A percentile compares a stretch with the other conserved stretches of the same genome.
phyloP scores from a whole-genome alignment of 1,140 invertebrate species.

The Steinernema feltiae region DNA sequence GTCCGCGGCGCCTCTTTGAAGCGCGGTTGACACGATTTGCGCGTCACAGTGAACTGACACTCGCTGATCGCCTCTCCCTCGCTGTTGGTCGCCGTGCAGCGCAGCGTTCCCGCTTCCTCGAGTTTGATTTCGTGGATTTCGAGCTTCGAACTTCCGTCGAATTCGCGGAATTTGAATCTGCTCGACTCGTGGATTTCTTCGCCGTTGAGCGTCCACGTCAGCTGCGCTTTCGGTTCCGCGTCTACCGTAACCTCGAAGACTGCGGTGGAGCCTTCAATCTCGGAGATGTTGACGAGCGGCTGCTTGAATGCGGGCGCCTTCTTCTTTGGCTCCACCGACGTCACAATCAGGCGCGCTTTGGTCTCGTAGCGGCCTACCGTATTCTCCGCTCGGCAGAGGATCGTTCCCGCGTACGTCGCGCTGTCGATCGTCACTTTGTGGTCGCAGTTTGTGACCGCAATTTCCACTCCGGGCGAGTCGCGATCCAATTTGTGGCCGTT shows the following conservation, averaged over 20 bases:
- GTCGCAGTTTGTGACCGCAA: conserved; percentile 44
- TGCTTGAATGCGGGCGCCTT: conserved; percentile 52
- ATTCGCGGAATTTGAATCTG: conserved; percentile 48
- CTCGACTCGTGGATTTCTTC: conserved; percentile 36
- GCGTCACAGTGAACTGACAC: conserved; percentile 44
- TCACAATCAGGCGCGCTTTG: conserved; percentile 51
- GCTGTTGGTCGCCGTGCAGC: conserved; percentile 44
- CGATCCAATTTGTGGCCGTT: conserved; percentile 46
- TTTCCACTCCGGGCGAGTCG: conserved; percentile 44
- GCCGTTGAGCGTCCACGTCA: conserved; percentile 53
- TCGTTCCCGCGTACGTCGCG: conserved; percentile 47
- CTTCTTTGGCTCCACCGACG: conserved; percentile 52
- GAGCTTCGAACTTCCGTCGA: conserved; percentile 52
- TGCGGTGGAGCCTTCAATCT: conserved; percentile 48
- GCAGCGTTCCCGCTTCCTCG: conserved; percentile 42
- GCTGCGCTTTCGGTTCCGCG: conserved; percentile 47
- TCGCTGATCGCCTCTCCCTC: conserved; percentile 43
- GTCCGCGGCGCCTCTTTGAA: conserved; percentile 42
- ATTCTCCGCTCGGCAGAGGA: conserved; percentile 54
- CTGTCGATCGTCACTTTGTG: conserved; percentile 55
- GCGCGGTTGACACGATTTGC: conserved; percentile 36
- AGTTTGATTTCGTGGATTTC: conserved; percentile 46
- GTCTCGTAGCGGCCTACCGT: conserved; percentile 54
- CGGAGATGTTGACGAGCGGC: conserved; percentile 46
- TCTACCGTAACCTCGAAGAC: conserved; percentile 56